phyloP scores from a whole-genome alignment of 2,113 vertebrate genomes.

The Electrona antarctica region DNA sequence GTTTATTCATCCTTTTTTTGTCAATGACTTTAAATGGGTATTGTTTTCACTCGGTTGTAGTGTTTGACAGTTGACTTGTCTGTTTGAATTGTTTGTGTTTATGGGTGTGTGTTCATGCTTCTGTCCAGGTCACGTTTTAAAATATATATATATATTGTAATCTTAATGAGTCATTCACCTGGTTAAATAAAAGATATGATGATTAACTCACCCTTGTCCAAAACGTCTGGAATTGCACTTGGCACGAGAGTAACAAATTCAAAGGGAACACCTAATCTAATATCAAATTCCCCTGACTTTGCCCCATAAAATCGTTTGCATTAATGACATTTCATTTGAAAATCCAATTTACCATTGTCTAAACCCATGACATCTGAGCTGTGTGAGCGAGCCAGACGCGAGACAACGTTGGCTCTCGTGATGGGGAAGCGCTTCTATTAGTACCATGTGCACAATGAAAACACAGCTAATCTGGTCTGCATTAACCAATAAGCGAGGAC shows the following conservation, averaged over 20 bases:
- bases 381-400: slow-evolving; percentile 36
- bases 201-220: slow-evolving; percentile 3
- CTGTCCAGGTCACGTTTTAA: no score
- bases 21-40: background rate
- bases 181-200: no score
- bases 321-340: slow-evolving; percentile 57
- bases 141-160: no score
- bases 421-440: slow-evolving; percentile 72
- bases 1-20: no score
- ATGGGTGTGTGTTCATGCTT: no score
- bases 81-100: no score
- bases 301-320: slow-evolving; percentile 48
- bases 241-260: background rate
- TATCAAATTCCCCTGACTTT: slow-evolving; percentile 33
- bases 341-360: slow-evolving; percentile 71
- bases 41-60: background rate
- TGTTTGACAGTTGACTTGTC: no score
- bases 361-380: slow-evolving; percentile 70
- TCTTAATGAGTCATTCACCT: no score
- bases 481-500: slow-evolving; percentile 79
- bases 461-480: slow-evolving; percentile 78
- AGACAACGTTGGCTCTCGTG: slow-evolving; percentile 65
- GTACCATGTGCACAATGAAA: slow-evolving; percentile 80
- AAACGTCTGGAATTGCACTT: slow-evolving; percentile 28
- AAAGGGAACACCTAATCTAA: slow-evolving; percentile 17